These are phyloP conservation scores for Protobothrops flavoviridis DNA, from an alignment of 2,113 vertebrate species.

Conservation along the genomic window DNA sequence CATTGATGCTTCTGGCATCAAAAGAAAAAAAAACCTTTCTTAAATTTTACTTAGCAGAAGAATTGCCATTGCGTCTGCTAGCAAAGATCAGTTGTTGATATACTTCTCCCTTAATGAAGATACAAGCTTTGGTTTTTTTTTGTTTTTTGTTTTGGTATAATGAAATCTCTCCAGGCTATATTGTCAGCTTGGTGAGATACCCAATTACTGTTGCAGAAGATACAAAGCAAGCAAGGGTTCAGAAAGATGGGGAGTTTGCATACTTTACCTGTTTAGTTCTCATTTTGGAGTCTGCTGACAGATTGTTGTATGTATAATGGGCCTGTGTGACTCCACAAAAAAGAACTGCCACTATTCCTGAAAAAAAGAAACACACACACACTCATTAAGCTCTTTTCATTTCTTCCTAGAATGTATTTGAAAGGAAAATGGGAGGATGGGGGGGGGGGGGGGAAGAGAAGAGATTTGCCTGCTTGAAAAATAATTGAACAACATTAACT, in stretches of 20 bases:
- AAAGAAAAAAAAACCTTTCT: slow-evolving; percentile 40
- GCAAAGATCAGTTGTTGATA: slow-evolving; percentile 42
- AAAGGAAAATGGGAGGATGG: not conserved
- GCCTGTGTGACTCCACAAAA: slow-evolving; percentile 86
- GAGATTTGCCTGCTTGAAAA: not conserved
- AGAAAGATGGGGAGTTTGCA: not conserved
- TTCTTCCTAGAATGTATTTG: slow-evolving; percentile 16
- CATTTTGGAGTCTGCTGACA: slow-evolving; percentile 76
- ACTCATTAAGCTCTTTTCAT: not conserved
- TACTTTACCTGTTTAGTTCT: slow-evolving; percentile 81
- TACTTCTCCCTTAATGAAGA: slow-evolving; percentile 43
- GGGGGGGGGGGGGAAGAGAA: not conserved
- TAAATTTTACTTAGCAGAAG: slow-evolving; percentile 58
- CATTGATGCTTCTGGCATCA: slow-evolving; percentile 32
- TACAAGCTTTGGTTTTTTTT: slow-evolving; percentile 15
- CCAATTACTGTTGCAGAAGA: slow-evolving; percentile 13
- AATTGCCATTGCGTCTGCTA: slow-evolving; percentile 50
- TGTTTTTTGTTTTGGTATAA: slow-evolving; percentile 1
- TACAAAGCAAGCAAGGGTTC: not conserved
- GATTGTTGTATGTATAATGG: slow-evolving; percentile 84
- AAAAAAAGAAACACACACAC: slow-evolving; percentile 46
- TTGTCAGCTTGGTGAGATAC: not conserved
- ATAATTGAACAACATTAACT: not conserved
- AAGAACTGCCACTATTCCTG: slow-evolving; percentile 85
- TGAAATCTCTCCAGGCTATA: slow-evolving; percentile 32